phyloP scores from a whole-genome alignment of 2,888 invertebrate species.

The Globia sparganii region DNA sequence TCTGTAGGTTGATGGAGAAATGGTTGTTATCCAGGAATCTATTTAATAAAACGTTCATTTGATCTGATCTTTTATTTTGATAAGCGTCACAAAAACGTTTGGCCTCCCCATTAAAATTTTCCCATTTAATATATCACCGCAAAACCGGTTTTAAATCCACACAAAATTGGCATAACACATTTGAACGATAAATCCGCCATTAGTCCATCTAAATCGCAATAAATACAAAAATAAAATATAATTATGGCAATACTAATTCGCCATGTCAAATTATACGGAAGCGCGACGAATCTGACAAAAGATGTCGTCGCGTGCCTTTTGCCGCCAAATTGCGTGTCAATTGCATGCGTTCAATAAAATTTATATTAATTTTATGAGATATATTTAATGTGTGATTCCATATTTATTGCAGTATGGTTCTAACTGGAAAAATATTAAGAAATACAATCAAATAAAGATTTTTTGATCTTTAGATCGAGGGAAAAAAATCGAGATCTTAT shows the following conservation, averaged over 20 bases:
- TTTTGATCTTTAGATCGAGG: no score
- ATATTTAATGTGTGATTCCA: slow-evolving; percentile 38
- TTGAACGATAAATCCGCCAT: slow-evolving; percentile 74
- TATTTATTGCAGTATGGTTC: slow-evolving; percentile 18
- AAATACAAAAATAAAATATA: slow-evolving; percentile 76
- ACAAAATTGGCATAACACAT: slow-evolving; percentile 70
- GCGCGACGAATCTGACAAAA: slow-evolving; percentile 80
- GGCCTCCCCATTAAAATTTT: slow-evolving; percentile 13
- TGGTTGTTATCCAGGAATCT: no score
- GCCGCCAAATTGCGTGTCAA: slow-evolving; percentile 83
- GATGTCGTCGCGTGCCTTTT: slow-evolving; percentile 84
- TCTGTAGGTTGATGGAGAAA: no score
- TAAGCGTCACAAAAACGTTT: neutral
- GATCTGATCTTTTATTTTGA: neutral
- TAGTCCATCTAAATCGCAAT: slow-evolving; percentile 70
- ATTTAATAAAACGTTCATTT: neutral
- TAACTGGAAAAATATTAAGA: no score
- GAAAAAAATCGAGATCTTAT: no score
- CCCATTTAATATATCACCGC: slow-evolving; percentile 37
- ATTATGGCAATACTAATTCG: slow-evolving; percentile 80
- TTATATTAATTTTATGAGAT: slow-evolving; percentile 67
- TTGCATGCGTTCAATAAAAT: slow-evolving; percentile 76
- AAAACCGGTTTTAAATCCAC: slow-evolving; percentile 60
- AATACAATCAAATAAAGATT: no score
- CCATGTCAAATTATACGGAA: slow-evolving; percentile 72